A percentile compares a stretch with the other conserved stretches of the same genome.
Conservation (phyloP, 2,888 invertebrate species). For the Protophormia terraenovae region DNA sequence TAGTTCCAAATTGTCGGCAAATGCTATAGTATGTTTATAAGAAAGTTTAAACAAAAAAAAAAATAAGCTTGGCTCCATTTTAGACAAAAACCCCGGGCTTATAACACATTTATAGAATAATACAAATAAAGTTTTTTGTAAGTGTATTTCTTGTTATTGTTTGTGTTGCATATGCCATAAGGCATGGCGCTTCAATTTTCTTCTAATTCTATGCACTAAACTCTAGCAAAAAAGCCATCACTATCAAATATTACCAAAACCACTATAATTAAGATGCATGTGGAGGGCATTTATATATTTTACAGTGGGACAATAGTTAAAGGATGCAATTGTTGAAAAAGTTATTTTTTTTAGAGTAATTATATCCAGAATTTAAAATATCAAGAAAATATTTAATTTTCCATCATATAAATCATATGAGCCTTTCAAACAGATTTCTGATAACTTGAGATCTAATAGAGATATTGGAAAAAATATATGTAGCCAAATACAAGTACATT, state of each 20-base stretch:
- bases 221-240: conserved; percentile 36
- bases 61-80: conserved; percentile 4
- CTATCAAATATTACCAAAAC: conserved; percentile 72
- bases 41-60: too few relatives aligned
- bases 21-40: not conserved
- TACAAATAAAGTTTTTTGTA: not conserved
- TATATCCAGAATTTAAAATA: too few relatives aligned
- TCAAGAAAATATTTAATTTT: too few relatives aligned
- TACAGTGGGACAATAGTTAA: not conserved
- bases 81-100: conserved; percentile 41
- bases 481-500: too few relatives aligned
- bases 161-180: conserved; percentile 48
- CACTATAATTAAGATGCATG: conserved; percentile 80
- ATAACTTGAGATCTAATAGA: too few relatives aligned
- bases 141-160: not conserved
- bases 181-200: conserved; percentile 73
- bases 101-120: conserved; percentile 18
- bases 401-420: too few relatives aligned
- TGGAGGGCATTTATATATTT: conserved; percentile 74
- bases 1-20: conserved; percentile 31
- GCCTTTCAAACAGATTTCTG: too few relatives aligned
- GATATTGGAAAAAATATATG: too few relatives aligned
- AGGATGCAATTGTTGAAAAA: too few relatives aligned
- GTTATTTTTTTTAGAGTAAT: too few relatives aligned
- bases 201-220: conserved; percentile 41